Evolutionary conservation across 2,888 invertebrate genomes (phyloP), one percentile per base, ranked within the genome.

Genomic region (Drosophila imparisetae): DNA sequence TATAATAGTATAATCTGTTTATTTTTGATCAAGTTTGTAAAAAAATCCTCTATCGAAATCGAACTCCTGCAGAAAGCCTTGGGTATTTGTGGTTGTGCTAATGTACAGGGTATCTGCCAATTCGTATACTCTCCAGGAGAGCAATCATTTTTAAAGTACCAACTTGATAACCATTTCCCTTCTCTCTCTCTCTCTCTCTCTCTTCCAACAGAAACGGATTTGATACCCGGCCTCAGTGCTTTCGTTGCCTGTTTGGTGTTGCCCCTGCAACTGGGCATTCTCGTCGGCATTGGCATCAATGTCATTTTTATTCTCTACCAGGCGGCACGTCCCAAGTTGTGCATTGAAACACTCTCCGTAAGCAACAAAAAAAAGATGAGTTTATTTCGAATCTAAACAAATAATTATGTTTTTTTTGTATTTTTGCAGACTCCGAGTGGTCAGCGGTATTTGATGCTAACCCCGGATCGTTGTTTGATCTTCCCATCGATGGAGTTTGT

Each of bases 401-500:
- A 18, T 27, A 13, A 13, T 10, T 3, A 40, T 40, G 21, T 21
- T 42, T 5, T 5, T 36, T 1, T 32, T 63, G 1, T 24, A 0
- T 21, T 29, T 38, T 29, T 59, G 65, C 93, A 94, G 88, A 94
- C 96, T 94, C 94, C 94, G 72, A 94, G 93, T 61, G 96, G 96
- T 65, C 94, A 94, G 48, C 96, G 96, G 86, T 97, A 97, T 93
- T 93, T 97, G 68, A 96, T 97, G 95, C 94, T 97, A 69, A 97
- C 97, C 8, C 97, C 97, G 15, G 97, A 97, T 93, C 95, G 97
- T 80, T 97, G 97, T 92, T 94, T 98, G 40, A 97, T 97, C 92
- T 98, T 98, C 93, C 98, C 98, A 32, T 97, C 97, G 0, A 97
- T 97, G 84, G 97, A 97, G 93, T 97, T 98, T 93, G 97, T 98